A percentile compares a stretch with the other conserved stretches of the same genome.
Conservation (phyloP, 2,113 vertebrate genomes). For the Manacus vitellinus region DNA sequence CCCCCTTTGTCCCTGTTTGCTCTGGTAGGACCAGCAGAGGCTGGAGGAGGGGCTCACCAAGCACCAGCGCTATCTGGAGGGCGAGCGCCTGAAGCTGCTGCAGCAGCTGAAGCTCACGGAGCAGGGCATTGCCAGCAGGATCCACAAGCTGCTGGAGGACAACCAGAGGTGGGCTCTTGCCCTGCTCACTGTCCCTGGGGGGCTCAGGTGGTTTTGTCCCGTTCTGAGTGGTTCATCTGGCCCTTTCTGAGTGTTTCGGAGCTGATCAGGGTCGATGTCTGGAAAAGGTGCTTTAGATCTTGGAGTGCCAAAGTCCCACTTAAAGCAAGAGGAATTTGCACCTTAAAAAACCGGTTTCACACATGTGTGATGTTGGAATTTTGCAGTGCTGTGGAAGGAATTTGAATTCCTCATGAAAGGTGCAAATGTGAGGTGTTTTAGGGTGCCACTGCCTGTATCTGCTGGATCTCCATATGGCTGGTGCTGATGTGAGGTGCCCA, state of each 20-base stretch:
- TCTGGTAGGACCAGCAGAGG: conserved; percentile 82
- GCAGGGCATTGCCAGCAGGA: conserved; percentile 74
- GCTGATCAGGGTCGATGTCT: fast-evolving
- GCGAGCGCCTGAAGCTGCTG: conserved; percentile 81
- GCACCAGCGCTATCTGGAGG: conserved; percentile 83
- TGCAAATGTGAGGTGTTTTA: background rate
- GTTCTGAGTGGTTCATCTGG: fast-evolving
- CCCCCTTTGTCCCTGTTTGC: background rate
- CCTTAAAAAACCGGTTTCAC: background rate
- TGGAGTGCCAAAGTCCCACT: background rate
- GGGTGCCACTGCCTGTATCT: background rate
- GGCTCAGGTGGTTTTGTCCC: background rate
- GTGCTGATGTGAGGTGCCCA: background rate
- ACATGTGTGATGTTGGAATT: background rate
- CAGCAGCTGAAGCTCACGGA: conserved; percentile 84
- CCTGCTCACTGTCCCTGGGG: too few relatives aligned
- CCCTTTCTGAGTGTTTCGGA: background rate
- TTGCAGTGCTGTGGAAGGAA: background rate
- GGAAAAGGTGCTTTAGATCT: background rate
- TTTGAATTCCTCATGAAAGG: background rate
- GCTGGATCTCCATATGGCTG: background rate
- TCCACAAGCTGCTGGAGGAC: conserved; percentile 85
- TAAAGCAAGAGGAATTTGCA: background rate
- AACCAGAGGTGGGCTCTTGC: conserved; percentile 79
- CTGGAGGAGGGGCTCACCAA: conserved; percentile 82